Evolutionary conservation across 2,888 invertebrate species (phyloP), one percentile per base, ranked within the genome.

Genomic region (Ephialtes manifestator): DNA sequence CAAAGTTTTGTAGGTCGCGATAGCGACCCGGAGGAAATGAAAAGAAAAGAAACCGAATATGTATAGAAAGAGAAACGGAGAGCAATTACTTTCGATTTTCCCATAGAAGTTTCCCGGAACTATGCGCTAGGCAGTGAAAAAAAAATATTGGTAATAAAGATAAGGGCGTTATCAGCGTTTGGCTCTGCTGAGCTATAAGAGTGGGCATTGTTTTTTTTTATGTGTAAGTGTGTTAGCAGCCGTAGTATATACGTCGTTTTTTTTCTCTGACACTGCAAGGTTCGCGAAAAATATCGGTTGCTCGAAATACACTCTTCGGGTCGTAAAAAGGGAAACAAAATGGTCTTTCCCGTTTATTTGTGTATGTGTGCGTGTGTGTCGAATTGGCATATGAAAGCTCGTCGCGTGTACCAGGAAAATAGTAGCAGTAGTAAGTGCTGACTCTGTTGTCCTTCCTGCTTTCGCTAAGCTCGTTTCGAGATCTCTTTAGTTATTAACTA

Each of bases 311-410:
- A 60, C 24, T 58, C 60, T 74, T 39, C 13, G 43, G 72, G 43
- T 65, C 71, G 65, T 79, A 72, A 79, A 80, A 67, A 28, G 13
- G 51, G 55, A 51, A 74, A 72, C 15, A 70, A n/a, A 60, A 80
- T 63, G 48, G 53, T 53, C 65, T 81, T 72, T 72, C 53, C 43
- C 31, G 18, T 48, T 68, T 63, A 71, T 58, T 79, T 35, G 68
- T 51, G 35, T 79, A 46, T 68, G 48, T 78, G 60, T 78, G n/a
- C n/a, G n/a, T 63, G 63, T 39, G 28, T 74, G 35, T 39, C 10
- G 80, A 39, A 31, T 68, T 24, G n/a, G 46, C 35, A 46, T 72
- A 68, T 71, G 51, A 81, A 84, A 81, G 83, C 83, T 83, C 72
- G 65, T 67, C 51, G 74, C 68, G 81, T 78, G 75, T 63, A n/a